Percentiles rank a stretch among this genome's conserved stretches.
Conservation (phyloP, 2,888 invertebrate species). For the Mesorhabditis spiculigera region DNA sequence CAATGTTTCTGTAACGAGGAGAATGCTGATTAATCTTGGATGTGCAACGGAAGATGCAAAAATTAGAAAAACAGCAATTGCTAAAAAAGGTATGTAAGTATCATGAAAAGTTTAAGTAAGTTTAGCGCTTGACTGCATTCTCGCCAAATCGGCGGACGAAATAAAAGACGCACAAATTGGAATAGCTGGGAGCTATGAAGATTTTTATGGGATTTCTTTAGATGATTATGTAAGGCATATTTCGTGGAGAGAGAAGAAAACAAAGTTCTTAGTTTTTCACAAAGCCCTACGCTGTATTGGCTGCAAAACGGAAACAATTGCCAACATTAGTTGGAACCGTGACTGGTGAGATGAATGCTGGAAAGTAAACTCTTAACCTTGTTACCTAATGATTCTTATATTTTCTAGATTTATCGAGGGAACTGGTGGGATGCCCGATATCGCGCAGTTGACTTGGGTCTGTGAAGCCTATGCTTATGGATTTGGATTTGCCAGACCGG, state of each 20-base stretch:
- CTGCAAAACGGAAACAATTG: background rate
- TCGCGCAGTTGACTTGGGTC: background rate
- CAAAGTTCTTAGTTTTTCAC: background rate
- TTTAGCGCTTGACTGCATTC: background rate
- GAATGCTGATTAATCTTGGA: background rate
- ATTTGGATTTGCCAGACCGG: background rate
- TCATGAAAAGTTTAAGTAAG: background rate
- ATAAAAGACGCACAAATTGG: background rate
- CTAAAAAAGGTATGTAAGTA: constrained; percentile 1
- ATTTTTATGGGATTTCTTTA: background rate
- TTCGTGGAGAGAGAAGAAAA: background rate
- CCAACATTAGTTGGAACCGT: constrained; percentile 2
- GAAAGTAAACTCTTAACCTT: background rate
- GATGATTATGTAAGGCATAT: background rate
- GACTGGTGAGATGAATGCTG: background rate
- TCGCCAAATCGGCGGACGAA: background rate
- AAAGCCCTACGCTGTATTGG: background rate
- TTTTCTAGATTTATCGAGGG: constrained; percentile 3
- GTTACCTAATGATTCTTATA: background rate
- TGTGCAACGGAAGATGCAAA: background rate
- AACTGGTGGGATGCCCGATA: background rate
- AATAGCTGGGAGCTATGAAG: background rate
- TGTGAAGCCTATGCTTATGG: constrained; percentile 1
- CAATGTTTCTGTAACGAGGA: background rate
- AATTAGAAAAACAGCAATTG: background rate